Base-by-base conservation (phyloP, 2,113 vertebrate genomes). In the Mesitornis unicolor region DNA sequence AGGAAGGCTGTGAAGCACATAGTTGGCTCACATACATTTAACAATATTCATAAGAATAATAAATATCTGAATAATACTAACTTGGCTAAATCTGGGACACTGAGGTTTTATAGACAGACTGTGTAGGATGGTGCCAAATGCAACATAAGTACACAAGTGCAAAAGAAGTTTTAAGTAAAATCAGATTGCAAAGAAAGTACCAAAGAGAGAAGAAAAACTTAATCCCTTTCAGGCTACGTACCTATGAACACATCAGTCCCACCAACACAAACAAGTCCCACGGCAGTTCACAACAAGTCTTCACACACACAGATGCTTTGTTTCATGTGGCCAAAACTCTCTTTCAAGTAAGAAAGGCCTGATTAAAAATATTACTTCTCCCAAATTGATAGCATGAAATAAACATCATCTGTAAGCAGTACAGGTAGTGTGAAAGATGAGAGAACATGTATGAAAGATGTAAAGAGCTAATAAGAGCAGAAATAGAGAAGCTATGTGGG, bases 61-160 rank as follows among this genome's bases (percentile, higher is more conserved):
- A 95, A 98, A 98, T 94, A 95, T 78, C 59, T 88, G 89, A 95
- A 93, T 78, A 92, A 83, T 69, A 95, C 88, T 35, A 93, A 92
- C 64, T 91, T 95, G 95, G 89, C 89, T 96, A 80, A 89, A 91
- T 71, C 28, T 47, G 38, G 43, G 56, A 47, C 70, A 84, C 76
- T 92, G 64, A 92, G 75, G 36, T 80, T 96, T 96, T 95, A 92
- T 31, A 43, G 73, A 93, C 56, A 91, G 84, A 84, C 35, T 81
- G 57, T 57, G 54, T 40, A 61, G 56, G 73, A 78, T 5, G 9
- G 38, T 77, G 95, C 89, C 92, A 97, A 97, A 69, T 43, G 87
- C 92, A 95, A 97, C 84, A 89, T 35, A 79, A 93, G 78, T 61
- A 90, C 1, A 6, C 68, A 93, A 94, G 53, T 75, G 57, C 75